These are phyloP conservation scores for Myiothlypis chrysogaster DNA, from an alignment of 2,797 vertebrate species.

Conservation along the genomic window DNA sequence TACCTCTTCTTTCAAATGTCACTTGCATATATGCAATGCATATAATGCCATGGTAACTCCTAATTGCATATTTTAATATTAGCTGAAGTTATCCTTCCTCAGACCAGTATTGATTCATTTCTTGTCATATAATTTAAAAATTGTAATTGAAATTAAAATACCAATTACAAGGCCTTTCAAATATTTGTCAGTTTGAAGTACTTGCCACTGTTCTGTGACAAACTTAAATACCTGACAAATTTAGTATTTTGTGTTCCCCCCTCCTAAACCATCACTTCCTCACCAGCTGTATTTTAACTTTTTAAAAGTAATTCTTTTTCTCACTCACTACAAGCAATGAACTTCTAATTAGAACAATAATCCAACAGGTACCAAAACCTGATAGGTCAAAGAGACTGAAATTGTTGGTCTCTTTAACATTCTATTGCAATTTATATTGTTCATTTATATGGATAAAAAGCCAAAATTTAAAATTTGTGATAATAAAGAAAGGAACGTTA, in stretches of 20 bases:
- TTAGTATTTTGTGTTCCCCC: not conserved
- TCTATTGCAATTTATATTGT: not conserved
- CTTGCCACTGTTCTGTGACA: not conserved
- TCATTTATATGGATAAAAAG: not conserved
- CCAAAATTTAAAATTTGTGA: not conserved
- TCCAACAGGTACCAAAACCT: not conserved
- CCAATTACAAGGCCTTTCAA: not conserved
- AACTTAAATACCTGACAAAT: not conserved
- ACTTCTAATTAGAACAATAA: not conserved
- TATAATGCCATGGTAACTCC: not conserved
- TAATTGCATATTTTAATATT: not conserved
- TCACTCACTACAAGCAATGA: not conserved
- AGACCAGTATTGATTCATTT: not conserved
- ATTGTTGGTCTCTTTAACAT: not conserved
- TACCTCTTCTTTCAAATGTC: not conserved
- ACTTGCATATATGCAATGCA: not conserved
- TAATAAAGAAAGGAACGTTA: slow-evolving; percentile 61
- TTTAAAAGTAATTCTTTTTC: not conserved
- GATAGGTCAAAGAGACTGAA: not conserved
- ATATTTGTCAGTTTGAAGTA: not conserved
- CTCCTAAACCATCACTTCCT: not conserved
- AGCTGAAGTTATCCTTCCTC: not conserved
- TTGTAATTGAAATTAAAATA: not conserved
- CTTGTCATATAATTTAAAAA: not conserved
- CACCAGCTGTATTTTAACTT: not conserved